Evolutionary conservation across 2,888 invertebrate species (phyloP).

Genomic region (Hyppa rectilinea): DNA sequence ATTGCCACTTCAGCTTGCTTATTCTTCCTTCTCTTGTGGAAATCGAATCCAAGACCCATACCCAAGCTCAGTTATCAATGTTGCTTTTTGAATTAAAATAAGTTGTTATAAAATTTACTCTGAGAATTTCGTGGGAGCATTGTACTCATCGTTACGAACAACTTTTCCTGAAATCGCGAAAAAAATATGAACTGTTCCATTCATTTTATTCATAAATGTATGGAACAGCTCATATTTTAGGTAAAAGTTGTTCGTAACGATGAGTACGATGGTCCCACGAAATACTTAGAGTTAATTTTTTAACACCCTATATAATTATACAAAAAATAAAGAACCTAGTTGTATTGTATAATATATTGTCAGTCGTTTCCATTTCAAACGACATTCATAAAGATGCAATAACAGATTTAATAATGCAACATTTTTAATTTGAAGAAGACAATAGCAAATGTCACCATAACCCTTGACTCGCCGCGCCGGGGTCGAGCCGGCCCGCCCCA

Average conservation of each 20-base stretch:
- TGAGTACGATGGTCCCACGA: no score
- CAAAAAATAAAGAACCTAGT: neutral
- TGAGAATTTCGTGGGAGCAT: no score
- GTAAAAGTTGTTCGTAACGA: no score
- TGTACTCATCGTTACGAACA: no score
- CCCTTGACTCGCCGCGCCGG: constrained; percentile 68
- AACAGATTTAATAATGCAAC: constrained; percentile 57
- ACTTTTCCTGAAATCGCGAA: no score
- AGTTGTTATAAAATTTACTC: no score
- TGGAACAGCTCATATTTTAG: no score
- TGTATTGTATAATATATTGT: neutral
- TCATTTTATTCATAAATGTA: no score
- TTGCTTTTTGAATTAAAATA: no score
- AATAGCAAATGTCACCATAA: constrained; percentile 61
- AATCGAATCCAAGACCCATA: neutral
- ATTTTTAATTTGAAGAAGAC: constrained; percentile 64
- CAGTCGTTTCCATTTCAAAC: neutral
- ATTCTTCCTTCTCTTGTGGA: neutral
- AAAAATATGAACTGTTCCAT: no score
- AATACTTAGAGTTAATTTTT: no score
- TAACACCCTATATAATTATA: no score
- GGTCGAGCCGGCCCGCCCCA: constrained; percentile 51
- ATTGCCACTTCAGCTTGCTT: neutral
- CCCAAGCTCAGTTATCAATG: neutral
- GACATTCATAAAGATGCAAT: constrained; percentile 42